Percentiles rank a stretch among this genome's conserved stretches.
phyloP scores from a whole-genome alignment of 2,888 invertebrate genomes.

The Hyposoter didymator region DNA sequence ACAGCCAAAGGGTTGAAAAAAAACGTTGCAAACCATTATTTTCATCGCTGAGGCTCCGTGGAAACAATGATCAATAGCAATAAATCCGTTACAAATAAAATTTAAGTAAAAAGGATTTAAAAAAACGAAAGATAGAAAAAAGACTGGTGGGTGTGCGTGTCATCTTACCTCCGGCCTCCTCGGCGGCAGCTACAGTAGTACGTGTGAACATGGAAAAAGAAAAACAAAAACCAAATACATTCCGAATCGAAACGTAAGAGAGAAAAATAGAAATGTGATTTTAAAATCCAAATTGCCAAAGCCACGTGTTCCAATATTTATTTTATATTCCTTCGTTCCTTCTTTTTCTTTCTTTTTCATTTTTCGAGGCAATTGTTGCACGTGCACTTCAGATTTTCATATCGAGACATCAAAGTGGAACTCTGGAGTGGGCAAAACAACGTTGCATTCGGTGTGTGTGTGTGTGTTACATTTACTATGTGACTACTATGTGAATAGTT shows the following conservation, averaged over 20 bases:
- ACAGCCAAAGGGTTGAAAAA: conserved; percentile 8
- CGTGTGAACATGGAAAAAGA: conserved; percentile 87
- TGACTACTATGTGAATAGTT: conserved; percentile 62
- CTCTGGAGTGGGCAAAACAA: conserved; percentile 18
- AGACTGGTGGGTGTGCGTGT: conserved; percentile 70
- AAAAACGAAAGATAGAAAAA: conserved; percentile 40
- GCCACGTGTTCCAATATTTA: conserved; percentile 39
- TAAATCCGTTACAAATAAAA: conserved; percentile 9
- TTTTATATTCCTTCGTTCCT: conserved; percentile 30
- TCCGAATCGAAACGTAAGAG: conserved; percentile 74
- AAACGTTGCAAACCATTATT: conserved; percentile 1
- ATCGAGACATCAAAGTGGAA: conserved; percentile 69
- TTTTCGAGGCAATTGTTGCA: conserved; percentile 21
- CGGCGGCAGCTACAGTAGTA: conserved; percentile 90
- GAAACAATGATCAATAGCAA: neutral
- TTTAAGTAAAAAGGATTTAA: conserved; percentile 19
- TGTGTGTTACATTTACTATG: conserved; percentile 81
- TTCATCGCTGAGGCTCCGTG: conserved; percentile 41
- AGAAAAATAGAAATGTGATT: conserved; percentile 46
- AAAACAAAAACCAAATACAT: conserved; percentile 85
- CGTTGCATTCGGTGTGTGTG: conserved; percentile 78
- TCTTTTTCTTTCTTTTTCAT: neutral
- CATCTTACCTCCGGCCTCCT: conserved; percentile 95
- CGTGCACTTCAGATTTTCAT: conserved; percentile 70
- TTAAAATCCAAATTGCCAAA: conserved; percentile 17